These are phyloP conservation scores for Australoheros scitulus DNA, from an alignment of 2,113 vertebrate species.

Conservation along the genomic window DNA sequence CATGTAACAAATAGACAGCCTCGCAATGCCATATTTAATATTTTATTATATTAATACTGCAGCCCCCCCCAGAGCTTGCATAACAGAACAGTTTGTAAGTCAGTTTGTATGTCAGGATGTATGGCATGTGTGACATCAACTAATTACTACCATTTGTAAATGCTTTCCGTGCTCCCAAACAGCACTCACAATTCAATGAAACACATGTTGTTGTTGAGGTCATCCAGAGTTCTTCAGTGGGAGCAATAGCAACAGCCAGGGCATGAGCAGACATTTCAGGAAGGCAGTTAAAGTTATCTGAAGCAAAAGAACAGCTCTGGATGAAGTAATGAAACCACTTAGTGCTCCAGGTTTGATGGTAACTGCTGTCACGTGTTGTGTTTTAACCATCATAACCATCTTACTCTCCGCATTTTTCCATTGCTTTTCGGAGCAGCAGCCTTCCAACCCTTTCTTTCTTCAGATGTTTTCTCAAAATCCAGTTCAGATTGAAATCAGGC, in stretches of 20 bases:
- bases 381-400: not conserved
- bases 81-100: not conserved
- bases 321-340: not conserved
- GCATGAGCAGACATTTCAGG: constrained; percentile 37
- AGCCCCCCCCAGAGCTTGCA: not conserved
- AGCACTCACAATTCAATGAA: constrained; percentile 25
- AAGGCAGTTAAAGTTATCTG: constrained; percentile 17
- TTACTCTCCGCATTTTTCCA: not conserved
- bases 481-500: constrained; percentile 28
- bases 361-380: not conserved
- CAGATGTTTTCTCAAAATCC: constrained; percentile 5
- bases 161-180: constrained; percentile 17
- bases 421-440: not conserved
- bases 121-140: constrained; percentile 39
- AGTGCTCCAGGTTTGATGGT: not conserved
- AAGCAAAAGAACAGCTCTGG: not conserved
- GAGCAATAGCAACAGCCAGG: not conserved
- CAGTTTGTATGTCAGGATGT: constrained; percentile 26
- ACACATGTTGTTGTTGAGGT: constrained; percentile 35
- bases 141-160: constrained; percentile 47
- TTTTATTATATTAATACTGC: constrained; percentile 17
- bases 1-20: constrained; percentile 17
- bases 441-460: constrained; percentile 10
- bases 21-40: constrained; percentile 31
- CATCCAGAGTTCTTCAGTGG: constrained; percentile 24